Conservation (phyloP, 2,888 invertebrate genomes). For the Drosophila phalerata region DNA sequence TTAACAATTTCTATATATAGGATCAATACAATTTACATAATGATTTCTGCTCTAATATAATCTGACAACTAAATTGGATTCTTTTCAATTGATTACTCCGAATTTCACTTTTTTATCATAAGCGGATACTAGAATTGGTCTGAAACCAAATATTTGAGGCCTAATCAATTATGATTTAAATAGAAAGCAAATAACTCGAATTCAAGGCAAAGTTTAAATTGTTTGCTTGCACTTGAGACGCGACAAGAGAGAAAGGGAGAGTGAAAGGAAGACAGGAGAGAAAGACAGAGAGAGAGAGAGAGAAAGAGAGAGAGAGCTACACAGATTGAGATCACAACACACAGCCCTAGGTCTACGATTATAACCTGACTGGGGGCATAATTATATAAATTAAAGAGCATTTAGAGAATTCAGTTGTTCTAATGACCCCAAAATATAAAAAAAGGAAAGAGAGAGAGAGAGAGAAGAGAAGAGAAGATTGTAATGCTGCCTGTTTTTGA, state of each 20-base stretch:
- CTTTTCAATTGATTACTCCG: too few relatives aligned
- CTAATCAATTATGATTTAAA: slow-evolving; percentile 48
- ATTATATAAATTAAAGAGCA: slow-evolving; percentile 71
- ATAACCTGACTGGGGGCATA: slow-evolving; percentile 40
- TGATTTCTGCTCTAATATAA: too few relatives aligned
- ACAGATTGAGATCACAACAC: slow-evolving; percentile 35
- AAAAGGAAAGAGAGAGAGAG: not conserved
- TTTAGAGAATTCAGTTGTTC: slow-evolving; percentile 68
- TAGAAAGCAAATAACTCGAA: slow-evolving; percentile 25
- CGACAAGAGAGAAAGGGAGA: slow-evolving; percentile 4
- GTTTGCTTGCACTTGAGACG: slow-evolving; percentile 1
- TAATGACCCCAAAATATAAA: slow-evolving; percentile 75
- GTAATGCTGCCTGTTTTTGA: slow-evolving; percentile 8
- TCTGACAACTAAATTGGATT: too few relatives aligned
- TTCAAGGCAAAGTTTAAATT: not conserved
- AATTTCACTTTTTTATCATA: slow-evolving; percentile 4
- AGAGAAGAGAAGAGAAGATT: not conserved
- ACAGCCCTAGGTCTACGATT: slow-evolving; percentile 37
- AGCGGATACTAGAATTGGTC: not conserved
- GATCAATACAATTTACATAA: too few relatives aligned
- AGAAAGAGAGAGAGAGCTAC: not conserved
- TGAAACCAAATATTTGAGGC: not conserved
- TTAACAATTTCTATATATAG: too few relatives aligned
- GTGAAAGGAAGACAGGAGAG: not conserved
- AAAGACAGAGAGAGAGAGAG: not conserved